Base-by-base conservation (phyloP, 2,888 invertebrate genomes). In the Linnaemya vulpina region DNA sequence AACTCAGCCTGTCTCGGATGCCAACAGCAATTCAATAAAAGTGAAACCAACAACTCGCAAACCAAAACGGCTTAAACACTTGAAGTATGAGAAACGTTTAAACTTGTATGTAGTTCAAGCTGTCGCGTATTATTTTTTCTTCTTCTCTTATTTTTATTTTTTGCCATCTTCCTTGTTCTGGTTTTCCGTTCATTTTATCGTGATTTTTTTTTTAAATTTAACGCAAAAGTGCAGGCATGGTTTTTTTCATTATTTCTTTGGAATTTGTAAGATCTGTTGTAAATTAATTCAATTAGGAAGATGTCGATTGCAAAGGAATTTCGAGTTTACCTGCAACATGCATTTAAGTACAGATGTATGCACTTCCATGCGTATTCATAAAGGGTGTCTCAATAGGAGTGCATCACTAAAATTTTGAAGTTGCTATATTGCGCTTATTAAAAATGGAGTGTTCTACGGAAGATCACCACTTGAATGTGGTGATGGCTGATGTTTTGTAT, bases 1-100 rank as follows among this genome's bases (percentile, higher is more conserved):
- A n/a, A 77, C 22, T n/a, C 17, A 68, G 35, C 55, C 17, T 67
- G 67, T 60, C 51, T 75, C 30, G 68, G 22, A 68, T 75, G 83
- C 79, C 78, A 80, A 73, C 82, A 84, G 87, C 86, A 89, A 89
- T 87, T 81, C 84, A 88, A 87, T 88, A 89, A 89, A 89, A 89
- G 89, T 84, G 87, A 86, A 88, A 84, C 88, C 87, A 88, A 49
- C 87, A 88, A 49, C 79, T 40, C 25, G 13, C 1, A 46, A 53
- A 87, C 84, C 70, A 80, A 87, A 84, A 80, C 25, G 51, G 65
- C 87, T 87, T 89, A 89, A 87, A 65, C 49, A 81, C 70, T 71
- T 87, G 88, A 84, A 83, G 20, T 4, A 58, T 60, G 43, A n/a
- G n/a, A 80, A 74, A 35, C 5, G 40, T 51, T 51, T 30, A 62